Evolutionary conservation across 2,113 vertebrate species (phyloP).

Genomic region (Phrynosoma blainvillii): DNA sequence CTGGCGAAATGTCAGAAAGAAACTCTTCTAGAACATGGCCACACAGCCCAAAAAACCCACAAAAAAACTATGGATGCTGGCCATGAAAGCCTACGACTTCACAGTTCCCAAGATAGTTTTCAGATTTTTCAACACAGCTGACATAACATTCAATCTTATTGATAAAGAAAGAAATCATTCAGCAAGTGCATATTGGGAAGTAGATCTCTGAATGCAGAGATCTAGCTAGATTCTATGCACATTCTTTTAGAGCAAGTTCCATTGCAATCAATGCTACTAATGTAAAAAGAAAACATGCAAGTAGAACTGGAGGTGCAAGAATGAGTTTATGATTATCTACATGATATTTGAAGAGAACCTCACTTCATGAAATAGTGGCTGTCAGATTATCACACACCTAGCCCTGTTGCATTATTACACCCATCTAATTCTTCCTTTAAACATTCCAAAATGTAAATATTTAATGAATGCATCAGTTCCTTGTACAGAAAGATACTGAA

Average conservation of each 20-base stretch:
- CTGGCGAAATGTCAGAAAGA: no score
- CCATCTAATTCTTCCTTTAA: not conserved
- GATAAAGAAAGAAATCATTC: not conserved
- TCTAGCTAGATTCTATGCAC: not conserved
- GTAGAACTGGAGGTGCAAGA: not conserved
- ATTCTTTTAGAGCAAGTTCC: not conserved
- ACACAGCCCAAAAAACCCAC: no score
- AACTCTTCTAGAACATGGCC: no score
- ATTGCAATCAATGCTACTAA: not conserved
- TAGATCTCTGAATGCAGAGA: not conserved
- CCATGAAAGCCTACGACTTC: no score
- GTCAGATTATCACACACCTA: no score
- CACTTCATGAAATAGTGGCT: not conserved
- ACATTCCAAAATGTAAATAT: not conserved
- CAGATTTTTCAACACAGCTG: not conserved
- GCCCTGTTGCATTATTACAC: not conserved
- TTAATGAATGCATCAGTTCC: not conserved
- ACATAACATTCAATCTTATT: not conserved
- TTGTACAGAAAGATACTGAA: not conserved
- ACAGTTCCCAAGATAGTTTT: not conserved
- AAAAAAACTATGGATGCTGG: no score
- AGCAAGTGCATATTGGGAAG: not conserved
- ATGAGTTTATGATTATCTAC: not conserved
- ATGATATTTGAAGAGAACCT: not conserved
- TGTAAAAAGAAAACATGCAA: not conserved